Percentiles rank a stretch among this genome's conserved stretches.
Evolutionary conservation across 2,797 vertebrate species (phyloP).

Genomic region (Knipowitschia caucasica): DNA sequence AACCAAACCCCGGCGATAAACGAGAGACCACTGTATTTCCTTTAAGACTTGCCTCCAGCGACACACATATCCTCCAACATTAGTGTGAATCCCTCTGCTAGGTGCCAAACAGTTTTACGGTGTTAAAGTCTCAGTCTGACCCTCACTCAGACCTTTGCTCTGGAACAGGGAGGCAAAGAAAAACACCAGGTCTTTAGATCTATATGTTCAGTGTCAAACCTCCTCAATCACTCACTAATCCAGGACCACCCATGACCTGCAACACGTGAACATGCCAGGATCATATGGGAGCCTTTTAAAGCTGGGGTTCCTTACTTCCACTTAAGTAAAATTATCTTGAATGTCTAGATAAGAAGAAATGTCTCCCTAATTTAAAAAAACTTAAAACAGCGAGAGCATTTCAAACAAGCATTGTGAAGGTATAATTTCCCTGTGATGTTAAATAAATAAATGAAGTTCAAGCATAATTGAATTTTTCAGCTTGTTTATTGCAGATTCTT

Average conservation of each 20-base stretch:
- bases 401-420: no score
- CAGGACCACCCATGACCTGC: background rate
- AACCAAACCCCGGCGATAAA: background rate
- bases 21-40: background rate
- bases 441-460: background rate
- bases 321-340: no score
- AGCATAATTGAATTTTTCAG: constrained; percentile 5
- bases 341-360: no score
- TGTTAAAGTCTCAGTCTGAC: constrained; percentile 5
- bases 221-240: background rate
- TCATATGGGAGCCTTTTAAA: no score
- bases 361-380: no score
- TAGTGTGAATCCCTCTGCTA: background rate
- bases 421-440: background rate
- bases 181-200: constrained; percentile 1
- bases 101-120: no score
- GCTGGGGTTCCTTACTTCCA: no score
- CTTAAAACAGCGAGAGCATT: background rate
- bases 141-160: background rate
- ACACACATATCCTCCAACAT: background rate
- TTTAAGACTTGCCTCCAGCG: background rate
- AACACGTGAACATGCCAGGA: background rate
- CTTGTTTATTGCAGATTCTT: constrained; percentile 2
- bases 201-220: background rate
- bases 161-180: background rate